Evolutionary conservation across 2,888 invertebrate species (phyloP).

Genomic region (Cryptocephalus moraei): DNA sequence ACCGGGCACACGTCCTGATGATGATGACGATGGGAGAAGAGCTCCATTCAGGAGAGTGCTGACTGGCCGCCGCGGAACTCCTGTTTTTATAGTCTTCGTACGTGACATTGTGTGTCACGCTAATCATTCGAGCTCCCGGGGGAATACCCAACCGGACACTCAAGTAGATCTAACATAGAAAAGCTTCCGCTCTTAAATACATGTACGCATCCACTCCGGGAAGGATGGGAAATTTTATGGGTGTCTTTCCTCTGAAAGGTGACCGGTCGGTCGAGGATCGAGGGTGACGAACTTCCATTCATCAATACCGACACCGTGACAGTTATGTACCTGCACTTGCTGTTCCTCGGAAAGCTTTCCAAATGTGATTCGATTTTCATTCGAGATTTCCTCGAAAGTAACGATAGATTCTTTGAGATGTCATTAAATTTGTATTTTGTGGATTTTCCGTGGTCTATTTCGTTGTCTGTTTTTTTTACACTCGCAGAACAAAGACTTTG

Average conservation of each 20-base stretch:
- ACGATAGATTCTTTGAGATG: too few relatives aligned
- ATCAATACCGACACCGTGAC: too few relatives aligned
- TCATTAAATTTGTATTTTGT: too few relatives aligned
- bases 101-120: slow-evolving; percentile 35
- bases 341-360: too few relatives aligned
- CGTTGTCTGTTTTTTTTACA: too few relatives aligned
- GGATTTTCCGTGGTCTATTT: too few relatives aligned
- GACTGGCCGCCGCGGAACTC: slow-evolving; percentile 35
- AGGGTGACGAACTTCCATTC: too few relatives aligned
- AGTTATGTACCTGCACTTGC: too few relatives aligned
- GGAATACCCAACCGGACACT: slow-evolving; percentile 21
- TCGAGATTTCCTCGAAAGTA: too few relatives aligned
- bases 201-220: slow-evolving; percentile 3
- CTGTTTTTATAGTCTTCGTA: slow-evolving; percentile 31
- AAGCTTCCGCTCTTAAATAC: slow-evolving; percentile 10
- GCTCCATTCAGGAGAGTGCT: slow-evolving; percentile 28
- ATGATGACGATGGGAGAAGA: slow-evolving; percentile 15
- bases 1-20: slow-evolving; percentile 2
- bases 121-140: slow-evolving; percentile 33
- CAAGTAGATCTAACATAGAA: slow-evolving; percentile 4
- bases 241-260: background rate
- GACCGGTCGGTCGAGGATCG: too few relatives aligned
- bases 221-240: background rate
- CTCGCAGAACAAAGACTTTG: too few relatives aligned
- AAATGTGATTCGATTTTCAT: too few relatives aligned